These are phyloP conservation scores for Ceyx margarethae DNA, from an alignment of 2,113 vertebrate genomes.

Conservation along the genomic window DNA sequence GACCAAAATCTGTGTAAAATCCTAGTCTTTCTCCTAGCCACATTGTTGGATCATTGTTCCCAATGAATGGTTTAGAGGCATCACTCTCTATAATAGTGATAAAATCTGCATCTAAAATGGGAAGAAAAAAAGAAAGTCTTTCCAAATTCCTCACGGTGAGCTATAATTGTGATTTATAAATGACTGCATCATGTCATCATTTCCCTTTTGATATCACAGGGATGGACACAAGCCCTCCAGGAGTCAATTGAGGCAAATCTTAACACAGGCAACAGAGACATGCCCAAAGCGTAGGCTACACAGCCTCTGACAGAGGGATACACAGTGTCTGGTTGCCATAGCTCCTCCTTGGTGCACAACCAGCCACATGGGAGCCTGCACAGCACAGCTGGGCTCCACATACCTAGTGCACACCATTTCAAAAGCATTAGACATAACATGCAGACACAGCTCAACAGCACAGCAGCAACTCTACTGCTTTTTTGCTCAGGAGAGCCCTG, in stretches of 20 bases:
- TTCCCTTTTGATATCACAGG: neutral
- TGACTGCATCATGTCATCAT: neutral
- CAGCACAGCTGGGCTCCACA: neutral
- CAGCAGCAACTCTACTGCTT: neutral
- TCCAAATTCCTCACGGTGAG: neutral
- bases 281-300: neutral
- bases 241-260: neutral
- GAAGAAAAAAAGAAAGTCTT: neutral
- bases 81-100: constrained; percentile 79
- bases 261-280: neutral
- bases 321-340: neutral
- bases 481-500: neutral
- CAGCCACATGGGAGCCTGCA: neutral
- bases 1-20: constrained; percentile 80
- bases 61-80: constrained; percentile 76
- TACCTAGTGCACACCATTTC: neutral
- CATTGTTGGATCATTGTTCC: constrained; percentile 76
- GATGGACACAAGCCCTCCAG: neutral
- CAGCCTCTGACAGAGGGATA: neutral
- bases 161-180: neutral
- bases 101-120: constrained; percentile 71
- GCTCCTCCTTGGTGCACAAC: neutral
- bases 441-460: neutral
- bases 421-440: neutral
- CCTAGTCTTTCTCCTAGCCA: constrained; percentile 76